These are phyloP conservation scores for Muscina levida DNA, from an alignment of 2,888 invertebrate species.

Conservation along the genomic window DNA sequence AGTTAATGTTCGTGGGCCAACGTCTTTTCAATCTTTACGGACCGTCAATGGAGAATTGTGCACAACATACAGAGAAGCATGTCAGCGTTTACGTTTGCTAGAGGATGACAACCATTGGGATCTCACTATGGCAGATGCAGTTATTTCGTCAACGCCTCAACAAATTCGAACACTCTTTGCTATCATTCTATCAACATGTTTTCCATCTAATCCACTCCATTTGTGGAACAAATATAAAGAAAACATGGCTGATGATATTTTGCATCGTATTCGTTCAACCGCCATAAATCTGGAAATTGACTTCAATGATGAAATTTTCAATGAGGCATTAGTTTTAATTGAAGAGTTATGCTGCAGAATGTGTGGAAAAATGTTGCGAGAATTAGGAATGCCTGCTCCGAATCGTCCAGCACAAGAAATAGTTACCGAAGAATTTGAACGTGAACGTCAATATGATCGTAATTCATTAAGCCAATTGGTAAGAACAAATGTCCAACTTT, in stretches of 20 bases:
- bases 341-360: slow-evolving; percentile 60
- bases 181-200: slow-evolving; percentile 65
- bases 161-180: slow-evolving; percentile 66
- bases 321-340: slow-evolving; percentile 60
- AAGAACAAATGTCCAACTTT: too few relatives aligned
- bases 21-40: slow-evolving; percentile 71
- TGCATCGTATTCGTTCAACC: slow-evolving; percentile 49
- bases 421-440: slow-evolving; percentile 21
- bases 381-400: slow-evolving; percentile 63
- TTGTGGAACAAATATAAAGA: too few relatives aligned
- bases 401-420: slow-evolving; percentile 18
- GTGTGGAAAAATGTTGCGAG: slow-evolving; percentile 56
- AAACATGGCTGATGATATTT: slow-evolving; percentile 62
- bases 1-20: too few relatives aligned
- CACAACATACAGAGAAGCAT: slow-evolving; percentile 74
- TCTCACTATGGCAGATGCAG: slow-evolving; percentile 57
- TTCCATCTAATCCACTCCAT: too few relatives aligned
- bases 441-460: too few relatives aligned
- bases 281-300: slow-evolving; percentile 38
- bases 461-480: too few relatives aligned
- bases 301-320: slow-evolving; percentile 46
- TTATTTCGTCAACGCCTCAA: slow-evolving; percentile 42
- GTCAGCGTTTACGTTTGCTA: slow-evolving; percentile 69
- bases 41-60: slow-evolving; percentile 74
- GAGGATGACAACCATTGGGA: slow-evolving; percentile 70